Conservation (phyloP, 2,888 invertebrate species). For the Masnerella sp. region DNA sequence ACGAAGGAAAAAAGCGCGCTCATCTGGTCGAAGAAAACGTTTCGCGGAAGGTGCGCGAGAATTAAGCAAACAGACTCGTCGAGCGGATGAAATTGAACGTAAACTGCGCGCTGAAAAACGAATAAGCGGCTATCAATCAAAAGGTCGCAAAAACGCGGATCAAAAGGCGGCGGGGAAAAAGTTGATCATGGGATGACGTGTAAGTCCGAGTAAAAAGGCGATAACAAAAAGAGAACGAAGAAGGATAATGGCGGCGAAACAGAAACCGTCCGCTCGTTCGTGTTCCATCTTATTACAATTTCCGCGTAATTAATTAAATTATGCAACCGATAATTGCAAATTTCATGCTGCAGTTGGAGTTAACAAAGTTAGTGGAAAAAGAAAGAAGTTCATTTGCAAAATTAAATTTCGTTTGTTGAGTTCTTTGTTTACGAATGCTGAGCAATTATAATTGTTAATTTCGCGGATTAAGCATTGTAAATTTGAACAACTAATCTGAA, state of each 20-base stretch:
- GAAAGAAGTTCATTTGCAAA: too few relatives aligned
- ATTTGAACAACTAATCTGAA: too few relatives aligned
- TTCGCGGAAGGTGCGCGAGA: too few relatives aligned
- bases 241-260: slow-evolving; percentile 6
- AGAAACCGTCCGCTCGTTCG: not conserved
- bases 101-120: slow-evolving; percentile 11
- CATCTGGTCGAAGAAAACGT: too few relatives aligned
- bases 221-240: slow-evolving; percentile 10
- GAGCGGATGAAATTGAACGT: not conserved
- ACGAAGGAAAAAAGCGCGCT: too few relatives aligned
- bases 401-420: too few relatives aligned
- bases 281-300: slow-evolving; percentile 18
- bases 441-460: too few relatives aligned
- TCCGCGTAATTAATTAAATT: slow-evolving; percentile 27
- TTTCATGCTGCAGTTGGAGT: slow-evolving; percentile 2
- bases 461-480: too few relatives aligned
- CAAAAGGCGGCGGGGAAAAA: not conserved
- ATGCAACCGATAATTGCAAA: slow-evolving; percentile 11
- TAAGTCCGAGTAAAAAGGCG: slow-evolving; percentile 4
- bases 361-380: not conserved
- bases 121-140: slow-evolving; percentile 17
- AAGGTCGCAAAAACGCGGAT: slow-evolving; percentile 17
- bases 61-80: too few relatives aligned
- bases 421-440: too few relatives aligned
- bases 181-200: not conserved